These are phyloP conservation scores for Podarcis siculus DNA, from an alignment of 2,797 vertebrate genomes.

Conservation along the genomic window DNA sequence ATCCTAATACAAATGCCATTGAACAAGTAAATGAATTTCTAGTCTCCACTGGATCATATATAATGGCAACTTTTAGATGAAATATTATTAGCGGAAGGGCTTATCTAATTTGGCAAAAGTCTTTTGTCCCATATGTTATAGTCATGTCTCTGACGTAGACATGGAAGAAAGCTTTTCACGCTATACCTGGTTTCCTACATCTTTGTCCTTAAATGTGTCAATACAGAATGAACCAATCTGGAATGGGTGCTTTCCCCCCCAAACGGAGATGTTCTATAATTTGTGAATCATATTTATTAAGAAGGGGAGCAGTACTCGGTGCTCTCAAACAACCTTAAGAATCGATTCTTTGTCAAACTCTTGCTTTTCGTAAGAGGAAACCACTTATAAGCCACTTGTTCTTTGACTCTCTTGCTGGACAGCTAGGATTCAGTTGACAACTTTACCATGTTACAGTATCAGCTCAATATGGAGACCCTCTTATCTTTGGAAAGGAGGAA, in stretches of 20 bases:
- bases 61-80: conserved; percentile 37
- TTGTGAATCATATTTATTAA: conserved; percentile 19
- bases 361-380: conserved; percentile 4
- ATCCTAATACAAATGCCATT: conserved; percentile 26
- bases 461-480: neutral
- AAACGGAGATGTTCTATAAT: conserved; percentile 19
- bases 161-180: conserved; percentile 10
- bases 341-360: neutral
- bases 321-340: neutral
- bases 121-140: neutral
- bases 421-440: neutral
- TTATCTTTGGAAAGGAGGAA: neutral
- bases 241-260: neutral
- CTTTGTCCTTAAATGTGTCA: neutral
- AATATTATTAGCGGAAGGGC: conserved; percentile 26
- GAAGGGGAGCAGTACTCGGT: neutral
- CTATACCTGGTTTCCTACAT: neutral
- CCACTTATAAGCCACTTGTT: neutral
- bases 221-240: conserved; percentile 3
- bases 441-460: neutral
- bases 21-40: conserved; percentile 20
- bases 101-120: neutral
- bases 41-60: conserved; percentile 40
- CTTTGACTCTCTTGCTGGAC: neutral
- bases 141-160: neutral